Evolutionary conservation across 2,113 vertebrate species (phyloP).

Genomic region (Ceyx margarethae): DNA sequence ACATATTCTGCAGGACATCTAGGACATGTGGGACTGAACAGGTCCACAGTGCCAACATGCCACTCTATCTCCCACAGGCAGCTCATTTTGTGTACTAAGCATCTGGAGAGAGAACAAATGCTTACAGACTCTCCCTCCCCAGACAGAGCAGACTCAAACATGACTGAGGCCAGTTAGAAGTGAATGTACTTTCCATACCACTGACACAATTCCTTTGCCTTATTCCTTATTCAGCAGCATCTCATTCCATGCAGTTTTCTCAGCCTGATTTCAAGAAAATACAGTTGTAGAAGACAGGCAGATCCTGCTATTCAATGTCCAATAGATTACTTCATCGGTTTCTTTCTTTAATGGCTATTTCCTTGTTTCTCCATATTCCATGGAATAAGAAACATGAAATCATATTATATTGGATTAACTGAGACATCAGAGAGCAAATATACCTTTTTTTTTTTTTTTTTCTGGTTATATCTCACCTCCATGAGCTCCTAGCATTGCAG

Average conservation of each 20-base stretch:
- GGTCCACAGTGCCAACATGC: background rate
- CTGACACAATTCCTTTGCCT: background rate
- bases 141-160: background rate
- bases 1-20: rapidly evolving
- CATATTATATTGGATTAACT: background rate
- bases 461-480: background rate
- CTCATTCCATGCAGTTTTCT: background rate
- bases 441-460: background rate
- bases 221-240: background rate
- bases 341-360: background rate
- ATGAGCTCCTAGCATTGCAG: background rate
- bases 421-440: constrained; percentile 1
- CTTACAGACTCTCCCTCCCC: background rate
- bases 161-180: background rate
- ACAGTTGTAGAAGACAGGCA: background rate
- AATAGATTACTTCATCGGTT: background rate
- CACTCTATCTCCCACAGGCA: background rate
- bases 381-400: background rate
- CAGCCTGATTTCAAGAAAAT: background rate
- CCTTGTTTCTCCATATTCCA: background rate
- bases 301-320: background rate
- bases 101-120: background rate
- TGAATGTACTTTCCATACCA: background rate
- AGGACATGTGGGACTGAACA: too few species aligned
- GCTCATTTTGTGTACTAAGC: background rate